phyloP scores from a whole-genome alignment of 2,888 invertebrate species.

The Cheilosia scutellata region DNA sequence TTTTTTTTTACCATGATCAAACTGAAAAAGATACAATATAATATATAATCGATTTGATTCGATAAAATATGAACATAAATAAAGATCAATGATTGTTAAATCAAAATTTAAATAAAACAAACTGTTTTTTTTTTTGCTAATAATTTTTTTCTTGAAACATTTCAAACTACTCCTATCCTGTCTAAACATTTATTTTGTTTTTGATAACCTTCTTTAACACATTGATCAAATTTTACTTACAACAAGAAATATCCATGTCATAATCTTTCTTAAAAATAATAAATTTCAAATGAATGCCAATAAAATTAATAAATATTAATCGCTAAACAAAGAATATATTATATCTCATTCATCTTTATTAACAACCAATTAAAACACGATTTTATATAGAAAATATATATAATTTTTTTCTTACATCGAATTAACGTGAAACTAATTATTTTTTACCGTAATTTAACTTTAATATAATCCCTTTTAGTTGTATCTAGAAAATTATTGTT shows the following conservation, averaged over 20 bases:
- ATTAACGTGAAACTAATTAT: slow-evolving; percentile 25
- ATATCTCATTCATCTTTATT: slow-evolving; percentile 68
- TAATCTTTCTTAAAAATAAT: slow-evolving; percentile 16
- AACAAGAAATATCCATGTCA: slow-evolving; percentile 21
- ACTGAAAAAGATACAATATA: slow-evolving; percentile 48
- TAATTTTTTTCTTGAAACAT: slow-evolving; percentile 42
- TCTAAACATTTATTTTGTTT: slow-evolving; percentile 35
- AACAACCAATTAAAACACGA: slow-evolving; percentile 56
- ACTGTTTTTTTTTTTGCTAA: slow-evolving; percentile 49
- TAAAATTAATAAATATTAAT: slow-evolving; percentile 38
- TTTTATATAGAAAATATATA: slow-evolving; percentile 6
- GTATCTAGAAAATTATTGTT: slow-evolving; percentile 4
- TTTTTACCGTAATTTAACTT: slow-evolving; percentile 9
- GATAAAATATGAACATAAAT: slow-evolving; percentile 55
- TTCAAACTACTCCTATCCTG: slow-evolving; percentile 25
- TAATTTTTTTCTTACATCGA: slow-evolving; percentile 24
- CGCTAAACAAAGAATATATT: slow-evolving; percentile 34
- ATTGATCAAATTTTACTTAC: slow-evolving; percentile 45
- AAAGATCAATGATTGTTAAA: slow-evolving; percentile 75
- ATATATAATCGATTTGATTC: slow-evolving; percentile 54
- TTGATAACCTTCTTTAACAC: slow-evolving; percentile 40
- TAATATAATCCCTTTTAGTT: slow-evolving; percentile 18
- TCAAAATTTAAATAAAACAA: slow-evolving; percentile 69
- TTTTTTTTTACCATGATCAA: slow-evolving; percentile 59
- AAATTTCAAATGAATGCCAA: slow-evolving; percentile 35